Base-by-base conservation (phyloP, 2,888 invertebrate genomes). In the Galerucella nymphaeae region DNA sequence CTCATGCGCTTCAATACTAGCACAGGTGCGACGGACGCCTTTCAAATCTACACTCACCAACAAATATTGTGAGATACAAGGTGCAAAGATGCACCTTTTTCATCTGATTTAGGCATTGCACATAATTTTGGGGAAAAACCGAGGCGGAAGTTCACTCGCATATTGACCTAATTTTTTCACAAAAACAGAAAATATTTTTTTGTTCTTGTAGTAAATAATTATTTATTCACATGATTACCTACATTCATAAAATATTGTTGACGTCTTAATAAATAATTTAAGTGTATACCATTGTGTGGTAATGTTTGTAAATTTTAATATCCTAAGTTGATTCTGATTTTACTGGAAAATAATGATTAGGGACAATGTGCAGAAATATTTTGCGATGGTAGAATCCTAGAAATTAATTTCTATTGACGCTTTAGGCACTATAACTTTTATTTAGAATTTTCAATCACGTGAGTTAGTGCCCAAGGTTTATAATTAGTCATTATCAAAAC, bases 21-120 rank as follows among this genome's bases (percentile, higher is more conserved):
- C 13, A 42, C 72, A 67, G 74, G 68, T 67, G 67, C 13, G 53
- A 61, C 20, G 62, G 23, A 50, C 53, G 65, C 65, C 5, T 16
- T 53, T 65, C 6, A 23, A 65, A 55, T 18, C 53, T 18, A n/a
- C 16, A 38, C 8, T 23, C 65, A 14, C 38, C 14, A 63, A 63
- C 6, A 23, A 18, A 58, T 30, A 23, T n/a, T 11, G 58, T 58
- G 58, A 30, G 30, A 58, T 58, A 66, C 66, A 58, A 58, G 67
- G 67, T 67, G 67, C 41, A 68, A 68, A 58, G 58, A 66, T 66
- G 41, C 55, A 66, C 5, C 8, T 55, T 38, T 62, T 63, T 63
- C 13, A 20, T 14, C 14, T 50, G 65, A 42, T 38, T 38, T n/a
- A n/a, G 48, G 48, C 16, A 53, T 8, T 2, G 2, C 9, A 18